Conservation (phyloP, 2,888 invertebrate species). For the Notodonta dromedarius region DNA sequence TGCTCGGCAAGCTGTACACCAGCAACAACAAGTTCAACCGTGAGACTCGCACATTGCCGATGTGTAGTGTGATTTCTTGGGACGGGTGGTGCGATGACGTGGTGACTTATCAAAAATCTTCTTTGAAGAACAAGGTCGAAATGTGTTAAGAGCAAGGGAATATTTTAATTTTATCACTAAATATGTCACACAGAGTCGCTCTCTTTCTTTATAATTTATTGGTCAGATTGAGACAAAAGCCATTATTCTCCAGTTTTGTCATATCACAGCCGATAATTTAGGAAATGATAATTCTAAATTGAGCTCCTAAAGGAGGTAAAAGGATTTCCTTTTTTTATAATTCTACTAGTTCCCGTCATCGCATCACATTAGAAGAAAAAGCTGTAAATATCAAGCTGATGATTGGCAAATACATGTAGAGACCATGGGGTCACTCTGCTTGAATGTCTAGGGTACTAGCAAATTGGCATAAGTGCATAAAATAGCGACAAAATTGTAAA, state of each 20-base stretch:
- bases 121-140: too few relatives aligned
- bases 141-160: too few relatives aligned
- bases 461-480: conserved; percentile 37
- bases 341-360: conserved; percentile 18
- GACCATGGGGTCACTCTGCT: conserved; percentile 47
- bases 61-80: conserved; percentile 11
- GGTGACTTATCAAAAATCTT: conserved; percentile 6
- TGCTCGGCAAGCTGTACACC: conserved; percentile 83
- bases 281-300: too few relatives aligned
- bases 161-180: too few relatives aligned
- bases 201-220: too few relatives aligned
- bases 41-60: conserved; percentile 52
- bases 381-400: conserved; percentile 66
- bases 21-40: conserved; percentile 80
- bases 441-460: conserved; percentile 33
- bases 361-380: conserved; percentile 23
- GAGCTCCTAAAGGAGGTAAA: too few relatives aligned
- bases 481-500: conserved; percentile 27
- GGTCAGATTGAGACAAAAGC: too few relatives aligned
- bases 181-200: too few relatives aligned
- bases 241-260: too few relatives aligned
- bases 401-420: conserved; percentile 56
- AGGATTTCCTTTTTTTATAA: too few relatives aligned
- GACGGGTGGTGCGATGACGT: conserved; percentile 26
- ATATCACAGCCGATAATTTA: too few relatives aligned